These are phyloP conservation scores for Brachypodius melanocephalos DNA, from an alignment of 2,113 vertebrate species.

Conservation along the genomic window DNA sequence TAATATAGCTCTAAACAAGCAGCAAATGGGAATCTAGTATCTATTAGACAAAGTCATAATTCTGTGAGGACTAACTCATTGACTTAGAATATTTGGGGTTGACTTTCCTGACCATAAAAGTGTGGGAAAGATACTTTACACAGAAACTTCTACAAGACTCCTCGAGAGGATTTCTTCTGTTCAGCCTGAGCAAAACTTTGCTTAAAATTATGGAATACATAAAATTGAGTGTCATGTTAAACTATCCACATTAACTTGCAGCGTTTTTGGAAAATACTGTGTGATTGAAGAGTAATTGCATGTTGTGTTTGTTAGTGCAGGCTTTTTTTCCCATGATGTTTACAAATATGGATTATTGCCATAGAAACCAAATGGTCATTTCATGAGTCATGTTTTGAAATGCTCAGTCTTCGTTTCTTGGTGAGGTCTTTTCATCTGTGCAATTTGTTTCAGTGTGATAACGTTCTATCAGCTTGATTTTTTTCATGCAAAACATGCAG, in stretches of 20 bases:
- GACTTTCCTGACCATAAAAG: background rate
- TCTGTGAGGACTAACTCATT: background rate
- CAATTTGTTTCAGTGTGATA: background rate
- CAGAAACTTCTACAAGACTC: background rate
- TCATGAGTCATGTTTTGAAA: background rate
- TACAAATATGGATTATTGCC: constrained; percentile 17
- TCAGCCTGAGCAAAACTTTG: background rate
- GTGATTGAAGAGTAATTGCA: background rate
- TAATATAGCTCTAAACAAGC: background rate
- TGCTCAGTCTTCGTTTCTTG: background rate
- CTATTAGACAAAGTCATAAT: background rate
- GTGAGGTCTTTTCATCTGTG: background rate
- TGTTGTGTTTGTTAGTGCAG: background rate
- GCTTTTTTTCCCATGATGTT: background rate
- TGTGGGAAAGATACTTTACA: background rate
- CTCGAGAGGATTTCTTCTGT: background rate
- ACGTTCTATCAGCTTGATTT: background rate
- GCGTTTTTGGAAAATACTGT: background rate
- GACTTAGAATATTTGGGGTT: background rate
- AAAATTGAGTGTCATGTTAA: background rate
- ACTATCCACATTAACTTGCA: background rate
- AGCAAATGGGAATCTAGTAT: background rate
- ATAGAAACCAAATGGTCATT: constrained; percentile 1
- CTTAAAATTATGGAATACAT: background rate
- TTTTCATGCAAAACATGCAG: background rate